Conservation (phyloP, 2,888 invertebrate genomes). For the Agonopterix alstromeriana region DNA sequence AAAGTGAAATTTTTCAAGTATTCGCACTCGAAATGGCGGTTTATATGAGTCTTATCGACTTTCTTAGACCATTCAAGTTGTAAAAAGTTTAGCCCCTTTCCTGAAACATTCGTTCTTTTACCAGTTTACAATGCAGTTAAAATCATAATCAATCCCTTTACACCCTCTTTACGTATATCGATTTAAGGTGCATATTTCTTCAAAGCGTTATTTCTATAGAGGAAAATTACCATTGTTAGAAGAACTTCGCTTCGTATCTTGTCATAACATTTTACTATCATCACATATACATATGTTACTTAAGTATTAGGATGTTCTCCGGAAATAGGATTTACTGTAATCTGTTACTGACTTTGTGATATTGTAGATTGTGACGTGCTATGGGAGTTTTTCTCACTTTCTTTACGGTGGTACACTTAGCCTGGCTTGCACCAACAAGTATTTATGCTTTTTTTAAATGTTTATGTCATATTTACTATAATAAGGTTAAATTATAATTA, state of each 20-base stretch:
- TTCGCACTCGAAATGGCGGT: conserved; percentile 34
- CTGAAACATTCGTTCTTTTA: conserved; percentile 43
- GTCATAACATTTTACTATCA: conserved; percentile 63
- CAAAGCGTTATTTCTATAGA: conserved; percentile 17
- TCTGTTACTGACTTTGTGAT: conserved; percentile 34
- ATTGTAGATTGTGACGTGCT: background rate
- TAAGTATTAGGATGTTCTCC: conserved; percentile 41
- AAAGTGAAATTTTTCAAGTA: conserved; percentile 29
- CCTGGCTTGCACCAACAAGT: no score
- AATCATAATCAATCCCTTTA: background rate
- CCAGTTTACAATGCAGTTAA: conserved; percentile 19
- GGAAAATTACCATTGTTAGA: conserved; percentile 16
- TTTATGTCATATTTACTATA: no score
- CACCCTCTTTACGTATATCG: conserved; percentile 1
- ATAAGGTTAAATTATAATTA: no score
- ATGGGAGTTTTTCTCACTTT: background rate
- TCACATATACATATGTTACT: conserved; percentile 35
- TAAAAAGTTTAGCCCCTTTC: conserved; percentile 62
- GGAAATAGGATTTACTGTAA: conserved; percentile 55
- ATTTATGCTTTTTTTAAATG: no score
- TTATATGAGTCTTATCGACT: conserved; percentile 59
- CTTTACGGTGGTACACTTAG: no score
- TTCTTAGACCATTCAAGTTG: conserved; percentile 58
- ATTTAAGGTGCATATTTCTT: background rate
- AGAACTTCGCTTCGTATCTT: conserved; percentile 56